A percentile compares a stretch with the other conserved stretches of the same genome.
phyloP scores from a whole-genome alignment of 2,113 vertebrate species.

The Pyrgilauda ruficollis region DNA sequence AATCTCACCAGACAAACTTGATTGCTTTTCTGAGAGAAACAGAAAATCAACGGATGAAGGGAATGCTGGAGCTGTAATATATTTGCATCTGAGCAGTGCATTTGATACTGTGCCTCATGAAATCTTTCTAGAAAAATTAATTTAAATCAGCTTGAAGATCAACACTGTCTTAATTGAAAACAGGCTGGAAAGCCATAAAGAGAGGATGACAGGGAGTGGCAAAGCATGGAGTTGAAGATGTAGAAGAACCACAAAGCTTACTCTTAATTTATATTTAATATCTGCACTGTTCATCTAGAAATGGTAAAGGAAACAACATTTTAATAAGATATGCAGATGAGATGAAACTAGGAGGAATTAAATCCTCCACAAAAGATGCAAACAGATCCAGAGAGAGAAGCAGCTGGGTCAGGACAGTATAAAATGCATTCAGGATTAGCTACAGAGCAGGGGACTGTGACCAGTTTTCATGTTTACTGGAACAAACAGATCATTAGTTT shows the following conservation, averaged over 20 bases:
- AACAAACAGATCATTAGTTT: not conserved
- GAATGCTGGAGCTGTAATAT: constrained; percentile 22
- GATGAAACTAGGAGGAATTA: not conserved
- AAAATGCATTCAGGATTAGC: not conserved
- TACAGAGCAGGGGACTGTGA: not conserved
- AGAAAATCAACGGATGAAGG: constrained; percentile 41
- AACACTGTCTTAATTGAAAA: constrained; percentile 35
- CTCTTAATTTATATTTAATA: not conserved
- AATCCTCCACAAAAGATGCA: not conserved
- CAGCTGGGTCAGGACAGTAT: not conserved
- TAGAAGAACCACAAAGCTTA: not conserved
- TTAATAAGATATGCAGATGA: not conserved
- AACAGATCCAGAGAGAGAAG: not conserved
- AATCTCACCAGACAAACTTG: constrained; percentile 49
- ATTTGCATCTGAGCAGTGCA: constrained; percentile 34
- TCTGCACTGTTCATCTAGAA: not conserved
- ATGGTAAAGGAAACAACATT: not conserved
- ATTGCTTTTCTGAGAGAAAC: constrained; percentile 56
- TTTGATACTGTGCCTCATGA: constrained; percentile 39
- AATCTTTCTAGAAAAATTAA: constrained; percentile 60
- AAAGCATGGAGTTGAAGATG: not conserved
- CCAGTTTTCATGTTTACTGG: not conserved
- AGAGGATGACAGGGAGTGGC: not conserved
- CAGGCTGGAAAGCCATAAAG: not conserved
- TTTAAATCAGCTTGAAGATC: constrained; percentile 40